phyloP scores from a whole-genome alignment of 2,113 vertebrate species.

The Mobula hypostoma region DNA sequence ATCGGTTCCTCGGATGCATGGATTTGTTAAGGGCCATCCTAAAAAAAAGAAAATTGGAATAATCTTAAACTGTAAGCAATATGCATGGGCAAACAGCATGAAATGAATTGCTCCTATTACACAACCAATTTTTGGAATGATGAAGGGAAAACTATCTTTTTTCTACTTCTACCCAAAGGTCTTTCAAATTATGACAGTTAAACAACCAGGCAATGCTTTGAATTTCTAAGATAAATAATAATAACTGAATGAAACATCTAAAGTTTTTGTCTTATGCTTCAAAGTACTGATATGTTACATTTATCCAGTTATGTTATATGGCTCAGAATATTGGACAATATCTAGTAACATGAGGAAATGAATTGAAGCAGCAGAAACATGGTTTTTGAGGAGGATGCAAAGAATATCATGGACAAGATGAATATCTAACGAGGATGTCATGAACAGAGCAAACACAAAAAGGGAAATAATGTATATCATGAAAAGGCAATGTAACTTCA shows the following conservation, averaged over 20 bases:
- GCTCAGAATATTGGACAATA: too few relatives aligned
- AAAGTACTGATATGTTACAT: too few relatives aligned
- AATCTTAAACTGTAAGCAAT: not conserved
- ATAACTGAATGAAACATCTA: not conserved
- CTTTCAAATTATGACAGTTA: not conserved
- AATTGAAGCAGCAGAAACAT: too few relatives aligned
- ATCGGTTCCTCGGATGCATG: slow-evolving; percentile 81
- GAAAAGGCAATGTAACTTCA: too few relatives aligned
- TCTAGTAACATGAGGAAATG: too few relatives aligned
- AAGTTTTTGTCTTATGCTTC: not conserved
- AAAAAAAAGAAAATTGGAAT: not conserved
- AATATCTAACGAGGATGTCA: too few relatives aligned
- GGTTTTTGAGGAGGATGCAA: too few relatives aligned
- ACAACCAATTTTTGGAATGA: not conserved
- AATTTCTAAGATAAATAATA: not conserved
- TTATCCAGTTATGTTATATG: too few relatives aligned
- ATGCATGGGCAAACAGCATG: too few relatives aligned
- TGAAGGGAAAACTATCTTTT: not conserved
- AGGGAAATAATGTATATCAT: too few relatives aligned
- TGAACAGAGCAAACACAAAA: too few relatives aligned
- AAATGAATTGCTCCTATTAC: not conserved
- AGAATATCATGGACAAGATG: too few relatives aligned
- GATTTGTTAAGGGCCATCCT: slow-evolving; percentile 77
- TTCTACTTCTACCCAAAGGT: not conserved
- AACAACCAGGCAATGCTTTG: not conserved